Base-by-base conservation (phyloP, 1,140 invertebrate genomes). In the Lerema accius region DNA sequence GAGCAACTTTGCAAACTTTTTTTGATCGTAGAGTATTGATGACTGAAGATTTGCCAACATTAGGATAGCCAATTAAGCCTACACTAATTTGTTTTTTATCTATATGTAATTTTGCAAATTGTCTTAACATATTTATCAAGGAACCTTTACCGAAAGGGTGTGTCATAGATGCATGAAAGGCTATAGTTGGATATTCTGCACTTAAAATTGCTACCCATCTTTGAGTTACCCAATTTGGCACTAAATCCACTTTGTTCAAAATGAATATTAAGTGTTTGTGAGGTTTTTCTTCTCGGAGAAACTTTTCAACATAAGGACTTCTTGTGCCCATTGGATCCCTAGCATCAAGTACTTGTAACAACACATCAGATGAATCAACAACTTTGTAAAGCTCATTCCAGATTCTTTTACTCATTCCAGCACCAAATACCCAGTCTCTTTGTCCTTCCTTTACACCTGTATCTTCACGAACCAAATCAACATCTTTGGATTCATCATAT, bases 301-400 rank as follows among this genome's bases (percentile, higher is more conserved):
- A 99, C 79, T 95, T 96, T 92, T 97, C 98, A 42, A 99, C 95
- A 71, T 98, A 96, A 45, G 96, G 94, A 70, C 97, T 99, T 62
- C 99, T 93, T 0, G 99, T 99, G 3, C 98, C 99, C 91, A 97
- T 93, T 0, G 98, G 98, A 93, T 99, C 97, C 67, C 98, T 92
- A 0, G 98, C 97, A 93, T 99, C 98, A 42, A 99, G 90, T 3
- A 97, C 94, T 93, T 99, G 97, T 10, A 99, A 89, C 15, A 99
- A 86, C 4, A 99, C 98, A 94, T 99, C 99, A 0, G 98, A 99
- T 5, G 98, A 99, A 90, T 99, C 99, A 45, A 99, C 96, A 6
- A 99, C 98, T 94, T 99, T 99, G 84, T 99, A 99, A 4, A 99
- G 88, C 90, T 99, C 99, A 92, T 98, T 99, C 99, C 99, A 99